phyloP scores from a whole-genome alignment of 2,888 invertebrate species.

The Lochmaea capreae region DNA sequence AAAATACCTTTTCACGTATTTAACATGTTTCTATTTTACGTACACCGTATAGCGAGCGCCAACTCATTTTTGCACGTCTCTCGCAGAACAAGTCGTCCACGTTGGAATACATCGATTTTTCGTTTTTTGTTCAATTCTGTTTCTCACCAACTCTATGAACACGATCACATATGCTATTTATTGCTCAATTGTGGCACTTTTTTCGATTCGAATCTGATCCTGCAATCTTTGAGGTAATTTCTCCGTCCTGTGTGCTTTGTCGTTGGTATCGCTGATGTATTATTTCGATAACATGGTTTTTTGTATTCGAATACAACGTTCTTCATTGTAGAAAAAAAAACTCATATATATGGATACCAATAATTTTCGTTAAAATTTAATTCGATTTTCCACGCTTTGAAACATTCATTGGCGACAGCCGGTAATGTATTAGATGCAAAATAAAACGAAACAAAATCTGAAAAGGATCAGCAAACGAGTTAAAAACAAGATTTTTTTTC shows the following conservation, averaged over 20 bases:
- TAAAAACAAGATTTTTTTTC: slow-evolving; percentile 14
- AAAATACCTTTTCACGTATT: slow-evolving; percentile 52
- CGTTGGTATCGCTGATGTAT: slow-evolving; percentile 37
- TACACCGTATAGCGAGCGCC: slow-evolving; percentile 56
- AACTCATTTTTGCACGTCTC: slow-evolving; percentile 60
- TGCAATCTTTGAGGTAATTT: slow-evolving; percentile 54
- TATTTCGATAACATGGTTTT: slow-evolving; percentile 31
- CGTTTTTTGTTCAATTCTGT: slow-evolving; percentile 58
- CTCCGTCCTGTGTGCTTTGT: slow-evolving; percentile 42
- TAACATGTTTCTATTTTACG: slow-evolving; percentile 61
- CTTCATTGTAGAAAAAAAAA: slow-evolving; percentile 1
- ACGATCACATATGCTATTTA: slow-evolving; percentile 57
- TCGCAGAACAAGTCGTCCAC: slow-evolving; percentile 58
- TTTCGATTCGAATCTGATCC: slow-evolving; percentile 55
- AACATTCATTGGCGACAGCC: background rate
- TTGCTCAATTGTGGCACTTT: slow-evolving; percentile 58
- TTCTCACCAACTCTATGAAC: slow-evolving; percentile 55
- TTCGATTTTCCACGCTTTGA: too few relatives aligned
- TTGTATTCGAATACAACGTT: slow-evolving; percentile 13
- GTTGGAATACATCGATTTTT: slow-evolving; percentile 62
- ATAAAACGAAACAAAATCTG: background rate
- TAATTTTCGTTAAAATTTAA: too few relatives aligned
- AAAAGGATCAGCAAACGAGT: background rate
- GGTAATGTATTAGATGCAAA: background rate
- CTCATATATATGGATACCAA: too few relatives aligned